phyloP scores from a whole-genome alignment of 2,113 vertebrate species.

The Bos javanicus region DNA sequence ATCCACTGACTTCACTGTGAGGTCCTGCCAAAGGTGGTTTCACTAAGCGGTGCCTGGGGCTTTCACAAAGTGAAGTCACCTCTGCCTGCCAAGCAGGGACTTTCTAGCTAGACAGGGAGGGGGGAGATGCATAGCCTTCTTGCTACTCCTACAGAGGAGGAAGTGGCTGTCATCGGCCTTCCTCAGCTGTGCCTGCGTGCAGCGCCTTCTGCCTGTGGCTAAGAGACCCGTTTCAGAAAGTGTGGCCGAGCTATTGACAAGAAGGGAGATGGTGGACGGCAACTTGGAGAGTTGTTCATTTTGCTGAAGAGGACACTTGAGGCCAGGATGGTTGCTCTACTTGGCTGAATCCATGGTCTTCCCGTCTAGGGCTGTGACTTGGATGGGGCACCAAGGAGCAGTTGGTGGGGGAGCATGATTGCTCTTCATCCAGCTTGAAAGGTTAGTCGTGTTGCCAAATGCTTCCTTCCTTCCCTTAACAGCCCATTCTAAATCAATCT shows the following conservation, averaged over 20 bases:
- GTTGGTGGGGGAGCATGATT: background rate
- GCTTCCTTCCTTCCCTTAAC: background rate
- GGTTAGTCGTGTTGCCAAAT: background rate
- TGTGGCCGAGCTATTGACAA: background rate
- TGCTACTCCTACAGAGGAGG: background rate
- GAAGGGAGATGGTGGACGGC: background rate
- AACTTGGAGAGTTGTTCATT: background rate
- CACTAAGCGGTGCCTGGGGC: slow-evolving; percentile 39
- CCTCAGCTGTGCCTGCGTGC: rapidly evolving
- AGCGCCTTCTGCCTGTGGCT: background rate
- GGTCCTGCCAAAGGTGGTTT: slow-evolving; percentile 37
- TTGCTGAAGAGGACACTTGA: background rate
- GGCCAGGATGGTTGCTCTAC: background rate
- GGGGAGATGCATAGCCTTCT: background rate
- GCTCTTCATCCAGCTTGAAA: background rate
- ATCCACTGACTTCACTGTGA: background rate
- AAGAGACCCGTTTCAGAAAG: background rate
- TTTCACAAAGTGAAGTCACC: slow-evolving; percentile 44
- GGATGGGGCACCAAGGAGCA: slow-evolving; percentile 39
- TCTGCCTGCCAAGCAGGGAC: slow-evolving; percentile 31
- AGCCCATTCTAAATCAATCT: slow-evolving; percentile 56
- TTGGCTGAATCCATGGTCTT: background rate
- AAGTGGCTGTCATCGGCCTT: background rate
- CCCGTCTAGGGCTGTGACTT: background rate
- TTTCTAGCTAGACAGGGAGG: background rate